Evolutionary conservation across 2,797 vertebrate species (phyloP), one percentile per base, ranked within the genome.

Genomic region (Perodicticus potto): DNA sequence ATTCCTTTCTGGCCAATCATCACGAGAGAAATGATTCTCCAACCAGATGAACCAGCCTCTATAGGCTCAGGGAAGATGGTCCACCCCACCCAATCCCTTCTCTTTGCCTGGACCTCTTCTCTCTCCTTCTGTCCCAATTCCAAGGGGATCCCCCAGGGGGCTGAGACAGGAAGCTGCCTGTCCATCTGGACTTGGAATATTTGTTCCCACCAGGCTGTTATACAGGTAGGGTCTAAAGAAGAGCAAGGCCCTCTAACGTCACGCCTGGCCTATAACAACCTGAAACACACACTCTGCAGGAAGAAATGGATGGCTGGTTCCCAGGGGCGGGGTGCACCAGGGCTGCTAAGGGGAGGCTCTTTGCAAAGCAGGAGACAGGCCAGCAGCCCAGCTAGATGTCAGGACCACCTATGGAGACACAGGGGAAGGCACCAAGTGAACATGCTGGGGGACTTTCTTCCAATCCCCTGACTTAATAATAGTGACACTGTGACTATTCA

Each of bases 141-240:
- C 67, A 37, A n/a, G 53, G 53, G 3, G 20, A 16, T 72, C 13
- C 7, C 49, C 32, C 45, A 10, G 49, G n/a, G 45, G 34, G n/a
- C 77, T 43, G 19, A 88, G 32, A 69, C n/a, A 34, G 65, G 49
- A 57, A 43, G 40, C 78, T 53, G 67, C 81, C 74, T 2, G 8
- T 67, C 90, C 72, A 53, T 70, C 61, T 88, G 80, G 45, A 83
- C 82, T 29, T 49, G 23, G 57, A 78, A 70, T 53, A 9, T 55
- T 83, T 73, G n/a, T 84, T 95, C 87, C 69, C 70, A 40, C 49
- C 53, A 65, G 85, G 45, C 61, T 74, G 43, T 87, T 37, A 45
- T 83, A 27, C 49, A 83, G 53, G 70, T 78, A 45, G 63, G 25
- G 63, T 72, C 81, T 77, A 69, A 86, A 70, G 23, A n/a, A 34